phyloP scores from a whole-genome alignment of 2,888 invertebrate species.

The Therioaphis trifolii region DNA sequence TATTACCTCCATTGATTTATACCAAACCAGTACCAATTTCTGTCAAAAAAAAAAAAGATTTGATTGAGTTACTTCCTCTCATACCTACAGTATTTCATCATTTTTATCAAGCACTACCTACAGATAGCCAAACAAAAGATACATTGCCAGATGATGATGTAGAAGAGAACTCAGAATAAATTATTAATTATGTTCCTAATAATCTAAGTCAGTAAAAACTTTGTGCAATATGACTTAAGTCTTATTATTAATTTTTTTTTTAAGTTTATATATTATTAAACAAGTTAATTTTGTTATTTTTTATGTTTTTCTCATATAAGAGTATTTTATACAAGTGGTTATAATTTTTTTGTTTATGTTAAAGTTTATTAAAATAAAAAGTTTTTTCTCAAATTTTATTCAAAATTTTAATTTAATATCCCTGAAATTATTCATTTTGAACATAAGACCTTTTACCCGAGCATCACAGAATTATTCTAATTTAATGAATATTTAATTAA shows the following conservation, averaged over 20 bases:
- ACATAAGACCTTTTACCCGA: too few species aligned
- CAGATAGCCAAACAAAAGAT: conserved; percentile 18
- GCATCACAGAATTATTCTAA: too few species aligned
- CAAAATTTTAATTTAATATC: too few species aligned
- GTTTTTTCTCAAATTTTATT: too few species aligned
- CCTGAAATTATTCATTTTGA: too few species aligned
- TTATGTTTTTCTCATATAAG: conserved; percentile 6
- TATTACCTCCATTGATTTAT: conserved; percentile 29
- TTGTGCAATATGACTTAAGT: conserved; percentile 20
- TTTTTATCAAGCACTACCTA: conserved; percentile 26
- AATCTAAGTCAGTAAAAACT: conserved; percentile 20
- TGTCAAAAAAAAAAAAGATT: conserved; percentile 51
- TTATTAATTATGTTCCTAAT: conserved; percentile 21
- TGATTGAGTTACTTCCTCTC: conserved; percentile 31
- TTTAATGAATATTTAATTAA: too few species aligned
- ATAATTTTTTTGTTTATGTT: not conserved
- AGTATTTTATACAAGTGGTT: conserved; percentile 14
- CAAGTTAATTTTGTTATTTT: not conserved
- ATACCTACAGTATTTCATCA: conserved; percentile 32
- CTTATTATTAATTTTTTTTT: not conserved
- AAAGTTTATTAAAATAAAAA: not conserved
- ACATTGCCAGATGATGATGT: not conserved
- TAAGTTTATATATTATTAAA: too few species aligned
- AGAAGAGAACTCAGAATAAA: conserved; percentile 2
- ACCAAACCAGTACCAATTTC: conserved; percentile 39